Percentiles rank a stretch among this genome's conserved stretches.
Evolutionary conservation across 1,140 invertebrate genomes (phyloP).

Genomic region (Melipona quadrifasciata): DNA sequence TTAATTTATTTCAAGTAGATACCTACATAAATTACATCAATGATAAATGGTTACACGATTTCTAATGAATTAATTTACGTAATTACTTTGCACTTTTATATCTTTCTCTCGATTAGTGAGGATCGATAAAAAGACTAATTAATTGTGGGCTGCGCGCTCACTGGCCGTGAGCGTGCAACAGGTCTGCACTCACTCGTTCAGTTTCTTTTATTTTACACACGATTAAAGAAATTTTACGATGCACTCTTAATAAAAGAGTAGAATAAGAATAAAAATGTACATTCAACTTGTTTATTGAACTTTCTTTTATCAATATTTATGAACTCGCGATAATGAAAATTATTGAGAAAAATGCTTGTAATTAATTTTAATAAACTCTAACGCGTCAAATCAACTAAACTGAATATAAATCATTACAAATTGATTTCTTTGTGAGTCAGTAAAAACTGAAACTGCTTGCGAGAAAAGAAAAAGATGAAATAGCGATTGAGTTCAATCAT

Average conservation of each 20-base stretch:
- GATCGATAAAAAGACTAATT: background rate
- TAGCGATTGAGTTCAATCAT: background rate
- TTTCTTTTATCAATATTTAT: background rate
- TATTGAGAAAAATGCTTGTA: background rate
- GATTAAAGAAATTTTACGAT: background rate
- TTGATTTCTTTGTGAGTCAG: background rate
- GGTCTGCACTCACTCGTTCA: background rate
- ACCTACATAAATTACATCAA: background rate
- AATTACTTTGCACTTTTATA: background rate
- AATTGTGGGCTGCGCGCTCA: background rate
- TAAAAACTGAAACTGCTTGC: background rate
- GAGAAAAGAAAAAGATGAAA: background rate
- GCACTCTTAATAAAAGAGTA: background rate
- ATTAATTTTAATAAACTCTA: background rate
- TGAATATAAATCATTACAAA: background rate
- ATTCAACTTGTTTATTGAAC: background rate
- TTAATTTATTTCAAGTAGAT: background rate
- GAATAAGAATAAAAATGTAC: background rate
- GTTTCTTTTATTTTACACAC: background rate
- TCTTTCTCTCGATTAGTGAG: background rate
- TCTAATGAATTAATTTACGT: background rate
- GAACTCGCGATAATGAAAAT: background rate
- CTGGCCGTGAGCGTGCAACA: background rate
- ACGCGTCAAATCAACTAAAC: background rate
- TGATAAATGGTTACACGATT: background rate